A percentile compares a stretch with the other conserved stretches of the same genome.
Conservation (phyloP, 2,113 vertebrate species). For the Martes martes region DNA sequence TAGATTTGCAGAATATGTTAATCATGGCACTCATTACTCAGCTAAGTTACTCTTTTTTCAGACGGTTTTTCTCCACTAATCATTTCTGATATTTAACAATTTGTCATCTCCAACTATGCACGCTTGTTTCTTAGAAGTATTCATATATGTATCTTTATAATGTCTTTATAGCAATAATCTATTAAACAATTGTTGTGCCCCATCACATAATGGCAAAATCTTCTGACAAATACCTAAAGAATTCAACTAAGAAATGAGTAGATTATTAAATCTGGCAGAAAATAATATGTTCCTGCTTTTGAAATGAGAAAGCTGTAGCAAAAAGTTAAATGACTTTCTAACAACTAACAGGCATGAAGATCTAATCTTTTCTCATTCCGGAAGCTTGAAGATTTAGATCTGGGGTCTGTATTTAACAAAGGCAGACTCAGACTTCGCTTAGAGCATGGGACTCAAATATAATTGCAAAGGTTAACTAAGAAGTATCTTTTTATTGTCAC, state of each 20-base stretch:
- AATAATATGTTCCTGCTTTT: conserved; percentile 14
- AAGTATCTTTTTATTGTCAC: not conserved
- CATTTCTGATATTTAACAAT: conserved; percentile 61
- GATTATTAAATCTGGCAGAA: conserved; percentile 37
- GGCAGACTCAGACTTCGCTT: not conserved
- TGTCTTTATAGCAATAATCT: conserved; percentile 39
- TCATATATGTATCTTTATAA: conserved; percentile 25
- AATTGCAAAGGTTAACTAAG: conserved; percentile 30
- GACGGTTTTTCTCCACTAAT: conserved; percentile 59
- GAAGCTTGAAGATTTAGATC: conserved; percentile 35
- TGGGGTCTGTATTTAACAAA: not conserved
- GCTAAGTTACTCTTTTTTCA: conserved; percentile 61
- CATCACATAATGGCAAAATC: conserved; percentile 6
- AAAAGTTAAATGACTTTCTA: conserved; percentile 8
- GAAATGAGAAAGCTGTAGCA: conserved; percentile 4
- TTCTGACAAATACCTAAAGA: conserved; percentile 24
- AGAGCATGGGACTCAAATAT: not conserved
- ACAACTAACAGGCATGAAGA: not conserved
- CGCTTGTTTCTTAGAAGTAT: conserved; percentile 50
- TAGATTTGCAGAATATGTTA: conserved; percentile 78
- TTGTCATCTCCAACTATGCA: conserved; percentile 50
- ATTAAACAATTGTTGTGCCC: not conserved
- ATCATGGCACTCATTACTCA: conserved; percentile 75
- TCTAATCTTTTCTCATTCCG: not conserved
- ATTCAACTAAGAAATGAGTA: conserved; percentile 38